phyloP scores from a whole-genome alignment of 2,113 vertebrate genomes.

The Taurulus bubalis region DNA sequence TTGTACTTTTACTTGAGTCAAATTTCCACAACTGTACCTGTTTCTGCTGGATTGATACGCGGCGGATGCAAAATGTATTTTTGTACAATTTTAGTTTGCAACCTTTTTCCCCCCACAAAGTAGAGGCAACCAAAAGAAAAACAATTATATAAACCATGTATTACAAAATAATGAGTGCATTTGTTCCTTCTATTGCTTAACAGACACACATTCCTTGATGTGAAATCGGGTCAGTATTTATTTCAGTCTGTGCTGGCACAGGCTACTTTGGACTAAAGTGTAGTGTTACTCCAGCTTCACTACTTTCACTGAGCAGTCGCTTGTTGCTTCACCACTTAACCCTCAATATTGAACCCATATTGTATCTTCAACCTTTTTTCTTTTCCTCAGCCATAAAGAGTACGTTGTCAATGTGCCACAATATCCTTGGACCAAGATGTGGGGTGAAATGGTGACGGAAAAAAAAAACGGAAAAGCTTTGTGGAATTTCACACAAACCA shows the following conservation, averaged over 20 bases:
- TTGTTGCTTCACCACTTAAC: not conserved
- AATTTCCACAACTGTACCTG: no score
- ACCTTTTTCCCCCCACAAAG: not conserved
- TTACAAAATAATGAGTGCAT: not conserved
- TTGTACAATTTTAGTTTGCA: not conserved
- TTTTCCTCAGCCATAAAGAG: not conserved
- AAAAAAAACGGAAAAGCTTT: slow-evolving; percentile 20
- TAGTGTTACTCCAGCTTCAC: not conserved
- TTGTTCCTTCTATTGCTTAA: not conserved
- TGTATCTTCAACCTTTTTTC: not conserved
- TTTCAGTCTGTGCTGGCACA: not conserved
- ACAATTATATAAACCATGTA: not conserved
- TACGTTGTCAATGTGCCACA: slow-evolving; percentile 7
- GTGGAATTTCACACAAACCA: slow-evolving; percentile 28
- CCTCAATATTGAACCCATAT: not conserved
- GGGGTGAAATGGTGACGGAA: slow-evolving; percentile 35
- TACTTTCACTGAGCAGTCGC: not conserved
- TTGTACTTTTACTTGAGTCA: no score
- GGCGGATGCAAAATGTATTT: not conserved
- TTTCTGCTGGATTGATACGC: no score
- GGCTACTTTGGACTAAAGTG: not conserved
- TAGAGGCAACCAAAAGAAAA: not conserved
- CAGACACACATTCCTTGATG: not conserved
- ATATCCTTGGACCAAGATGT: not conserved
- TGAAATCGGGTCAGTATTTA: not conserved